phyloP scores from a whole-genome alignment of 30 jellyfish, hydroid and myxozoan species.

The Euphysa ruthae region DNA sequence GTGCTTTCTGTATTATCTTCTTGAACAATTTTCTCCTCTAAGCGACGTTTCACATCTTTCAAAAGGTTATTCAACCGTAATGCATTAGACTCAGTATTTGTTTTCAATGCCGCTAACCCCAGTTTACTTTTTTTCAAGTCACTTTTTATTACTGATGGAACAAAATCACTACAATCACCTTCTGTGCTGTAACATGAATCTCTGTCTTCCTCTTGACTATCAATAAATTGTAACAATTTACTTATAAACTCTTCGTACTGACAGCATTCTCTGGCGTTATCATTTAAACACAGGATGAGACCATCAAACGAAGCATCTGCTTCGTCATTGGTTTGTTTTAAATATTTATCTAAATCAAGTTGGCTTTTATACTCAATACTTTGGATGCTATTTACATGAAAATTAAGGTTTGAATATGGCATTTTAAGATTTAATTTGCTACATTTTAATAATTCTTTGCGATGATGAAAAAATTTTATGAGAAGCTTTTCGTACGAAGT shows the following conservation, averaged over 20 bases:
- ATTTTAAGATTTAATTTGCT: not conserved
- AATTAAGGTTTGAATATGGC: conserved; percentile 1
- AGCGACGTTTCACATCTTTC: not conserved
- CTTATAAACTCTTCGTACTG: not conserved
- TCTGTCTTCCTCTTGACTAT: conserved; percentile 1
- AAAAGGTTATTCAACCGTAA: not conserved
- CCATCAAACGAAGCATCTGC: too few relatives aligned
- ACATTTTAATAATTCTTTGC: conserved; percentile 13
- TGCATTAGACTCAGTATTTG: not conserved
- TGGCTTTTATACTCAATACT: conserved; percentile 18
- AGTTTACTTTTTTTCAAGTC: conserved; percentile 10
- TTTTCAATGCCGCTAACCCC: not conserved
- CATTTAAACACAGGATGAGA: too few relatives aligned
- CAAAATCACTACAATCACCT: conserved; percentile 7
- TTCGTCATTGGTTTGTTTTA: conserved; percentile 16
- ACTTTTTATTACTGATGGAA: not conserved
- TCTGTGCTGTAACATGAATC: conserved; percentile 21
- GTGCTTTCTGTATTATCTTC: too few relatives aligned
- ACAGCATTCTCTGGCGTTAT: too few relatives aligned
- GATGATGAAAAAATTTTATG: conserved; percentile 12
- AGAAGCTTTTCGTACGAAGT: conserved; percentile 3
- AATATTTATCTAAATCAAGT: not conserved
- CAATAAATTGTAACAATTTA: not conserved
- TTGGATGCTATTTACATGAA: conserved; percentile 12
- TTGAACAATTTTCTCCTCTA: too few relatives aligned